Evolutionary conservation across 2,797 vertebrate species (phyloP).

Genomic region (Dicrostonyx torquatus): DNA sequence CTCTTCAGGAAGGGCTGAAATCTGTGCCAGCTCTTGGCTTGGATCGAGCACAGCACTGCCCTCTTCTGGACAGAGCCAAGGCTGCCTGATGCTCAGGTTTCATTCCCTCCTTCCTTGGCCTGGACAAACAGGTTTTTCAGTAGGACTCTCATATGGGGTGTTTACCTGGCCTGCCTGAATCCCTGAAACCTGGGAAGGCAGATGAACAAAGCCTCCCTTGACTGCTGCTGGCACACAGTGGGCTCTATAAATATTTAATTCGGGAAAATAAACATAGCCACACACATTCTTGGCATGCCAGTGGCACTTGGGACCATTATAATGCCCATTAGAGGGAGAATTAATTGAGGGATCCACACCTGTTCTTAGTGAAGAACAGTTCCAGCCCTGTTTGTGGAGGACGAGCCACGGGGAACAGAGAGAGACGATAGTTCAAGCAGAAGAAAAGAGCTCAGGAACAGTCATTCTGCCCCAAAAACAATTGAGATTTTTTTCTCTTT

Average conservation of each 20-base stretch:
- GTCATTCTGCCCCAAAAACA: neutral
- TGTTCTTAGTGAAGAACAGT: neutral
- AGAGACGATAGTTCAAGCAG: neutral
- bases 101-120: neutral
- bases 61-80: conserved; percentile 49
- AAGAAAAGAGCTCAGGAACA: neutral
- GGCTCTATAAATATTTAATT: conserved; percentile 38
- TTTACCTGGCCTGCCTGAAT: neutral
- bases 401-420: neutral
- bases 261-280: neutral
- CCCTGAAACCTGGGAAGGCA: conserved; percentile 44
- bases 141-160: conserved; percentile 4
- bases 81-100: neutral
- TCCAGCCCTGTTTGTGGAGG: neutral
- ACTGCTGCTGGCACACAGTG: neutral
- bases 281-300: neutral
- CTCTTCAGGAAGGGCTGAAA: neutral
- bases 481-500: neutral
- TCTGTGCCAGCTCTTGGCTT: neutral
- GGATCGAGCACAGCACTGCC: conserved; percentile 52
- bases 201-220: conserved; percentile 34
- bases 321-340: neutral
- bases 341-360: neutral
- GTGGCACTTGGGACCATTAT: neutral
- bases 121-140: conserved; percentile 54